phyloP scores from a whole-genome alignment of 2,797 vertebrate species.

The Carduelis carduelis region DNA sequence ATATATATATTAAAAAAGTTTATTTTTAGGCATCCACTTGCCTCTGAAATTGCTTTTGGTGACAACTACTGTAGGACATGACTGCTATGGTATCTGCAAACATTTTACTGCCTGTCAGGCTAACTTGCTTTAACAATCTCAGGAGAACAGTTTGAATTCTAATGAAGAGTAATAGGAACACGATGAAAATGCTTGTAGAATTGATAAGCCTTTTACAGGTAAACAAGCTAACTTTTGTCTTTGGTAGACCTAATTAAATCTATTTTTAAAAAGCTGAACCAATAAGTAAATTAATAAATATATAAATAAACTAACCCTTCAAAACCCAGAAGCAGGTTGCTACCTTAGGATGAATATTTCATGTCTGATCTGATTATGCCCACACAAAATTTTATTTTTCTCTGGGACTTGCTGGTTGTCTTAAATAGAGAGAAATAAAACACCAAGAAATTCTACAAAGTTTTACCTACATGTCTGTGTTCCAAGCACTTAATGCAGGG shows the following conservation, averaged over 20 bases:
- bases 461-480: background rate
- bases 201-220: background rate
- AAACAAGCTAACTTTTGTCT: background rate
- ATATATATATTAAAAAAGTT: background rate
- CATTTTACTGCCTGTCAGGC: background rate
- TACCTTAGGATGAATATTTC: slow-evolving; percentile 42
- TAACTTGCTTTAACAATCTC: background rate
- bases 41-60: background rate
- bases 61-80: background rate
- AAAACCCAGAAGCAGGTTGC: background rate
- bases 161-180: background rate
- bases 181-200: background rate
- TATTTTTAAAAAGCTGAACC: background rate
- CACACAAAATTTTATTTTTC: slow-evolving; percentile 11
- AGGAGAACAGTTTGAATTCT: background rate
- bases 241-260: background rate
- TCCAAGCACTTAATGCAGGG: background rate
- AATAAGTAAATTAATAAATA: background rate
- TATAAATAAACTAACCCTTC: background rate
- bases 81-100: background rate
- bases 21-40: background rate
- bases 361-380: slow-evolving; percentile 2
- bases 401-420: background rate
- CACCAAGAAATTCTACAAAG: background rate
- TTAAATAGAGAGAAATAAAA: background rate